phyloP scores from a whole-genome alignment of 2,113 vertebrate species.

The Cairina moschata region DNA sequence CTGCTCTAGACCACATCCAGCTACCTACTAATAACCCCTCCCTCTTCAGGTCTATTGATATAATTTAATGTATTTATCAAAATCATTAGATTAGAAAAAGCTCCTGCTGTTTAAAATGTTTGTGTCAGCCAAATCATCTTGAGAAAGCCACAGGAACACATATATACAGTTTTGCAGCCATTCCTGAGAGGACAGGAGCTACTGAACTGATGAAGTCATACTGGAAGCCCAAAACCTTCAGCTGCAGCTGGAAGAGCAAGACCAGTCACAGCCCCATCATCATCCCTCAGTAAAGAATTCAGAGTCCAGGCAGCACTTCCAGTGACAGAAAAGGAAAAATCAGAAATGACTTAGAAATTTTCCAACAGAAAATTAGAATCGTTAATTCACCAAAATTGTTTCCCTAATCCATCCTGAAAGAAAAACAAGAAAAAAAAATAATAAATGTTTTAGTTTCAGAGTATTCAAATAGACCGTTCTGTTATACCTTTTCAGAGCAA shows the following conservation, averaged over 20 bases:
- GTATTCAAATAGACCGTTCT: not conserved
- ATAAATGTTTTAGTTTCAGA: not conserved
- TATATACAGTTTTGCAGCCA: not conserved
- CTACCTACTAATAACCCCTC: not conserved
- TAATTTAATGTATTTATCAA: not conserved
- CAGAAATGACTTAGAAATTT: not conserved
- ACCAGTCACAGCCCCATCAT: not conserved
- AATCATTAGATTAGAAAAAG: not conserved
- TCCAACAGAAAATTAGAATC: not conserved
- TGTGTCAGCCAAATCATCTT: not conserved
- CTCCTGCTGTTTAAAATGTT: not conserved
- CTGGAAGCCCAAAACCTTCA: not conserved
- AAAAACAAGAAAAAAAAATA: not conserved
- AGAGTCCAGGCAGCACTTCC: not conserved
- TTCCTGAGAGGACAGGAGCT: not conserved
- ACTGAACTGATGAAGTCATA: no score
- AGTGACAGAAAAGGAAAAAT: not conserved
- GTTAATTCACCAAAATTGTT: not conserved
- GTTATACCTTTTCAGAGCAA: not conserved
- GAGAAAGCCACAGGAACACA: not conserved
- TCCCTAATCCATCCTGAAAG: not conserved
- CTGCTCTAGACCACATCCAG: fast-evolving
- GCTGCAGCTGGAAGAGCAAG: not conserved
- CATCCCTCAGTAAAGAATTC: not conserved
- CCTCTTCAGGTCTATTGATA: not conserved